Evolutionary conservation across 2,113 vertebrate species (phyloP), one percentile per base, ranked within the genome.

Genomic region (Furnarius figulus): DNA sequence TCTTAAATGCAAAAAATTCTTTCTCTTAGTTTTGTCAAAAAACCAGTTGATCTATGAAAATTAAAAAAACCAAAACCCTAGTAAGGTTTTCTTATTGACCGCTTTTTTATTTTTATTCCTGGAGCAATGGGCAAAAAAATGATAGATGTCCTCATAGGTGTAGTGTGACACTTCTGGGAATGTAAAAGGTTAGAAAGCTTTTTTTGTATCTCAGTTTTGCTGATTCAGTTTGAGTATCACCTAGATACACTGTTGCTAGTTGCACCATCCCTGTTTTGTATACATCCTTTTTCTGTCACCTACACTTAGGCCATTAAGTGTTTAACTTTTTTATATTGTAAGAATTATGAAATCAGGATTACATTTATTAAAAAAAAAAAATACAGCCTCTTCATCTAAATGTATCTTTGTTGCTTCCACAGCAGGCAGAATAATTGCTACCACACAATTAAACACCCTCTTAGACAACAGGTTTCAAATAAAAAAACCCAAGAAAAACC

Each of bases 261-360:
- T 89, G 79, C 78, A 95, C 47, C 42, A 80, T 79, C 66, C 79
- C 20, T 89, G 55, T 93, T 96, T 95, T 91, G 50, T 95, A 59
- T 94, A 77, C 70, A 93, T 95, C 96, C 12, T 95, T 97, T 97
- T 97, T 93, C 85, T 97, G 72, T 95, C 94, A 95, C 78, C 75
- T 78, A 44, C 76, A 88, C 77, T 95, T 94, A 94, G 70, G 50
- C 90, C 90, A 56, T 44, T 74, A 89, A 91, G 6, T 58, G 31
- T 17, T 84, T 74, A 50, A 47, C 8, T 6, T 75, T 70, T 95
- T 73, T 94, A 65, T 55, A 31, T 82, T 84, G 87, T 53, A 93
- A 96, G 65, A 73, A 83, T 93, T 96, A 92, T 56, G 75, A 91
- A 97, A 96, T 97, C 94, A 94, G 55, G 61, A 90, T 63, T 87